These are phyloP conservation scores for Archivesica marissinica DNA, from an alignment of 1,140 invertebrate genomes.

Conservation along the genomic window DNA sequence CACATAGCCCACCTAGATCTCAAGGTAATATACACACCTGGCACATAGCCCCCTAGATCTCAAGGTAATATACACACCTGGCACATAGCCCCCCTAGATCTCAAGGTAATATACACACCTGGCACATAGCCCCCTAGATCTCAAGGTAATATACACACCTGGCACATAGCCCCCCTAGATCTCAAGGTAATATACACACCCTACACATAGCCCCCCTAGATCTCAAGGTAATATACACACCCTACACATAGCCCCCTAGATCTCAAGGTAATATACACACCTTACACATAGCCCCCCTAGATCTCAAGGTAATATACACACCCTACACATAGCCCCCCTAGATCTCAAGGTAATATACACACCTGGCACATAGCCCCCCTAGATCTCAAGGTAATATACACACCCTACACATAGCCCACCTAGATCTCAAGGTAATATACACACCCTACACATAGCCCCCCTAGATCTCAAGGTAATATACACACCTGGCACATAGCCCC, in stretches of 20 bases:
- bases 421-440: conserved; percentile 50
- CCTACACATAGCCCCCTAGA: conserved; percentile 85
- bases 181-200: conserved; percentile 33
- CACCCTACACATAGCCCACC: neutral
- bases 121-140: too few species aligned
- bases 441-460: neutral
- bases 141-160: neutral
- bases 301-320: neutral
- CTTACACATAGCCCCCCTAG: too few species aligned
- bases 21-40: conserved; percentile 83
- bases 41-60: too few species aligned
- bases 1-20: conserved; percentile 86
- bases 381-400: too few species aligned
- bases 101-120: too few species aligned
- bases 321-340: neutral
- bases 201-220: neutral
- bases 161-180: neutral
- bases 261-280: conserved; percentile 84
- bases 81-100: neutral
- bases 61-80: neutral
- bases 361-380: too few species aligned
- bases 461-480: neutral
- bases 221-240: conserved; percentile 84
- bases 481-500: conserved; percentile 86
- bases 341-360: too few species aligned